Base-by-base conservation (phyloP, 1,140 invertebrate species). In the Drosophila saltans region DNA sequence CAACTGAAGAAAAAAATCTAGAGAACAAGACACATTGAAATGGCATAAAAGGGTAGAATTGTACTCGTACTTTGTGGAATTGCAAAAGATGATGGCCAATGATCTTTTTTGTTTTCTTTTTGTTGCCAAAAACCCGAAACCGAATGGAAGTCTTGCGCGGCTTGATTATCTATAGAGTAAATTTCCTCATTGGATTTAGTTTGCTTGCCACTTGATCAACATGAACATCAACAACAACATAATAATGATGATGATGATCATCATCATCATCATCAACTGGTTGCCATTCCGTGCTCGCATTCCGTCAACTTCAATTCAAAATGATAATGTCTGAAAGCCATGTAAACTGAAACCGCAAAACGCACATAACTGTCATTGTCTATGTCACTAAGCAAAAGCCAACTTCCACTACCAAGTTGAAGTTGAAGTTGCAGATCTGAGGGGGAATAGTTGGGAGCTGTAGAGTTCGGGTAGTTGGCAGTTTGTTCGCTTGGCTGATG, bases 281-380 rank as follows among this genome's bases (percentile, higher is more conserved):
- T 9, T 21, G 58, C 30, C 60, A 62, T 62, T 39, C 41, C 60
- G 60, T 62, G 60, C 60, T 62, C 41, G 60, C 60, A 43, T 62
- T 62, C 60, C 60, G 41, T 41, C 36, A 62, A 62, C 57, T 59
- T 59, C 57, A 59, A 59, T 59, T 59, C 30, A 33, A 59, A 58
- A 41, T 39, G 45, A 57, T 78, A 61, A 71, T 78, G 74, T 77
- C 66, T 71, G 48, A 58, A 68, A 62, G 75, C 68, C 68, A 78
- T 78, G 75, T 78, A 72, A 78, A 58, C 58, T 48, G 68, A 77
- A 78, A 78, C 75, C 75, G 75, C 75, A 78, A 78, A 69, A 88
- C 75, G 80, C 82, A 82, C 69, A 72, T 82, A 86, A 86, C 82
- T 88, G 82, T 88, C 80, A 86, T 77, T 86, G 74, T 66, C 69